Conservation (phyloP, 2,797 vertebrate genomes). For the Miichthys miiuy region DNA sequence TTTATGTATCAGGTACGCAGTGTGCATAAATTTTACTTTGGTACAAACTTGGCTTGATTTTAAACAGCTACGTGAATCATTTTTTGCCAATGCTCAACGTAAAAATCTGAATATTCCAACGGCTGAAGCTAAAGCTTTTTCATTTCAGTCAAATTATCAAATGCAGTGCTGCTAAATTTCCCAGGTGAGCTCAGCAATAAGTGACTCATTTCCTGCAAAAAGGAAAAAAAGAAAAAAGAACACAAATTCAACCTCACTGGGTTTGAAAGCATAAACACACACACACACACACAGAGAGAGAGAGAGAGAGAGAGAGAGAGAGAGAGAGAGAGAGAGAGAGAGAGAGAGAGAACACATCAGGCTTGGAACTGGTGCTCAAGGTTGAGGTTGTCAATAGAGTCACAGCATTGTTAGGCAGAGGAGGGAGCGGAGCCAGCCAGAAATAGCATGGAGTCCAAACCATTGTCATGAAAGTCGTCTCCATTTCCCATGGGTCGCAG, state of each 20-base stretch:
- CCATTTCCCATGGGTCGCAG: conserved; percentile 82
- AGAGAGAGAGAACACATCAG: background rate
- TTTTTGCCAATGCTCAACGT: background rate
- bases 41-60: conserved; percentile 9
- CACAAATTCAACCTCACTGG: conserved; percentile 22
- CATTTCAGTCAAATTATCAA: conserved; percentile 52
- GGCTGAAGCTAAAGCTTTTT: conserved; percentile 27
- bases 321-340: background rate
- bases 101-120: conserved; percentile 25
- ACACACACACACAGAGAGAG: background rate
- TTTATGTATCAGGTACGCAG: background rate
- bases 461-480: conserved; percentile 85
- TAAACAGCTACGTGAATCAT: background rate
- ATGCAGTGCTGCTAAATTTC: conserved; percentile 55
- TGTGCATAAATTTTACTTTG: background rate
- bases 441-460: conserved; percentile 81
- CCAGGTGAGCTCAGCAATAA: conserved; percentile 53
- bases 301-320: background rate
- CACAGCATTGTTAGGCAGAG: conserved; percentile 78
- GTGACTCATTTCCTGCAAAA: conserved; percentile 43
- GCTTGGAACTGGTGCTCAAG: conserved; percentile 72
- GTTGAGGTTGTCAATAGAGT: conserved; percentile 83
- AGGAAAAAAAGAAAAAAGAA: conserved; percentile 10
- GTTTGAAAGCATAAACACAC: conserved; percentile 27
- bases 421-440: conserved; percentile 63